Base-by-base conservation (phyloP, 2,888 invertebrate genomes). In the Tinea pellionella region DNA sequence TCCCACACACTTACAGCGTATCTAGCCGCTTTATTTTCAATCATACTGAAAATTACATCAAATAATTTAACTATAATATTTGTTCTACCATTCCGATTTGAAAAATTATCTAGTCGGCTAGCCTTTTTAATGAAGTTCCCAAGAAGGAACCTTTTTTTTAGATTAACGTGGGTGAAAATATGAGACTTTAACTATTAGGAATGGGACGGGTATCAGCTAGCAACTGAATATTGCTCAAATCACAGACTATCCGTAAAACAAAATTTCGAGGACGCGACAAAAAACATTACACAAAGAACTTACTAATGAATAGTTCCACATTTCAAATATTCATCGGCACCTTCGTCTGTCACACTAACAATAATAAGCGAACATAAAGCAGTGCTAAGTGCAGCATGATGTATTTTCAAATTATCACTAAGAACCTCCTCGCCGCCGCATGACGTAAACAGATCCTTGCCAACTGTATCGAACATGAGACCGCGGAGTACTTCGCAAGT, bases 1-100 rank as follows among this genome's bases (percentile, higher is more conserved):
- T 89, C 88, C 92, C 92, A 92, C 0, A 89, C 88, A 0, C 89
- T 76, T 13, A 91, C 88, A 29, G 82, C 74, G 64, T 84, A 86
- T 0, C 85, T 66, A 0, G 84, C 87, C 57, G 75, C 68, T 42
- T 75, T 82, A 66, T 89, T 88, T 30, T 78, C 77, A 11, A 89
- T 77, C 89, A 89, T 89, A 61, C 89, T 89, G 67, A 30, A 64
- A 62, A 24, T 24, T 24, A 24, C 24, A 24, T n/a, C n/a, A n/a
- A n/a, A n/a, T n/a, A n/a, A n/a, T n/a, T n/a, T n/a, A n/a, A n/a
- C n/a, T n/a, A n/a, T n/a, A n/a, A n/a, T n/a, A n/a, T n/a, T n/a
- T n/a, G n/a, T n/a, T n/a, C n/a, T n/a, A n/a, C n/a, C n/a, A n/a
- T n/a, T n/a, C n/a, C n/a, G n/a, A n/a, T n/a, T n/a, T n/a, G n/a